Percentiles rank a stretch among this genome's conserved stretches.
These are phyloP conservation scores for Hylaeus volcanicus DNA, from an alignment of 1,140 invertebrate genomes.

Conservation along the genomic window DNA sequence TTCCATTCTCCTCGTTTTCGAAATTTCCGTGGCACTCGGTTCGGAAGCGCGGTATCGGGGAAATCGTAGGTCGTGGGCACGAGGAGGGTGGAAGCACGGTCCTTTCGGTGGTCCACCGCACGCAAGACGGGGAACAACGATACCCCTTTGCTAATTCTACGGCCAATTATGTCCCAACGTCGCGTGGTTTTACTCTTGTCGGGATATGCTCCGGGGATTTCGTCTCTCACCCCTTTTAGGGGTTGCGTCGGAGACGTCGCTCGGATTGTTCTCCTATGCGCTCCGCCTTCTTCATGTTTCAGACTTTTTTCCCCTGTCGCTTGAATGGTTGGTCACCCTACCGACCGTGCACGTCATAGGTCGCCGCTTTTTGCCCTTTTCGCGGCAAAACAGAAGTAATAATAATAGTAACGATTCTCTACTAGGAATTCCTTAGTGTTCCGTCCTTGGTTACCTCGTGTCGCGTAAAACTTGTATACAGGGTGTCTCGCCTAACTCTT, in stretches of 20 bases:
- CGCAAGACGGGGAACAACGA: conserved; percentile 58
- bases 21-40: conserved; percentile 60
- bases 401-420: no score
- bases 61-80: not conserved
- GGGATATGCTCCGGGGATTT: conserved; percentile 43
- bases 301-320: not conserved
- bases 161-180: conserved; percentile 72
- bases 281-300: conserved; percentile 35
- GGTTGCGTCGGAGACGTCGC: conserved; percentile 35
- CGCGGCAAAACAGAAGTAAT: not conserved
- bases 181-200: conserved; percentile 56
- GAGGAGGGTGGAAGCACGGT: not conserved
- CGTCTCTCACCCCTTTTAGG: conserved; percentile 25
- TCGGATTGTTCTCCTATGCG: conserved; percentile 39
- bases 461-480: no score
- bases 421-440: no score
- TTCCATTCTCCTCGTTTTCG: conserved; percentile 69
- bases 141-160: conserved; percentile 72
- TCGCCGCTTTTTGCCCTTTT: conserved; percentile 1
- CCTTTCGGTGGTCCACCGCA: conserved; percentile 63
- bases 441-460: no score
- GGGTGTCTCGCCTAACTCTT: no score
- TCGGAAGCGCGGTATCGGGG: not conserved
- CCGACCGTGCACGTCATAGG: not conserved
- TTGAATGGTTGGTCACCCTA: conserved; percentile 6